Base-by-base conservation (phyloP, 2,797 vertebrate species). In the Microctenopoma steveboyesi region DNA sequence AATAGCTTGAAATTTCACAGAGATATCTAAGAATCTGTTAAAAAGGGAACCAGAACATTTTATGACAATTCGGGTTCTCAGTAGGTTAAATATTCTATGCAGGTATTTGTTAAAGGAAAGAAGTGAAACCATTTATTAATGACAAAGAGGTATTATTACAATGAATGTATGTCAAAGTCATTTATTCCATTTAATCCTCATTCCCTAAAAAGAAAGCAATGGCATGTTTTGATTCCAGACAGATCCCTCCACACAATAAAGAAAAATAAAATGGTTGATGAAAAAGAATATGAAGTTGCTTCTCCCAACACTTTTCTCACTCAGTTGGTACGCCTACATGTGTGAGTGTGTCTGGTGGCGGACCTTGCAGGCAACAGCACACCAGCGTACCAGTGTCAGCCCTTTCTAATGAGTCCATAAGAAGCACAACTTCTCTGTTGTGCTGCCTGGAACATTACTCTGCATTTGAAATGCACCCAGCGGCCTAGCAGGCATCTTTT, bases 401-500 rank as follows among this genome's bases (percentile, higher is more conserved):
- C 76, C 89, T 89, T 86, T 86, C 82, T 89, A 89, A 91, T 91
- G 88, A 91, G 88, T 84, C 87, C 84, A 87, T 91, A 86, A 90
- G 82, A 91, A 91, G 78, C 81, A 86, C 77, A 85, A 91, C 81
- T 89, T 86, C 87, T 88, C 81, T 91, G 85, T 90, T 91, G 86
- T 90, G 85, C 82, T 85, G 86, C 85, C 86, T 91, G 86, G 86
- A 89, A 92, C 88, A 92, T 92, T 91, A 90, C 85, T 89, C 81
- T 76, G 88, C 82, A 77, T 91, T 91, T 91, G 90, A 92, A 91
- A 92, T 86, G 87, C 87, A 88, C 85, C 85, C 91, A 89, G 84
- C 81, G 83, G 88, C 88, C 80, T 81, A 82, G 84, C 80, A 84
- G 91, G 85, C 87, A 88, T 90, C 84, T 90, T 92, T 91, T 92